Base-by-base conservation (phyloP, 2,797 vertebrate genomes). In the Poliocrania exsul region DNA sequence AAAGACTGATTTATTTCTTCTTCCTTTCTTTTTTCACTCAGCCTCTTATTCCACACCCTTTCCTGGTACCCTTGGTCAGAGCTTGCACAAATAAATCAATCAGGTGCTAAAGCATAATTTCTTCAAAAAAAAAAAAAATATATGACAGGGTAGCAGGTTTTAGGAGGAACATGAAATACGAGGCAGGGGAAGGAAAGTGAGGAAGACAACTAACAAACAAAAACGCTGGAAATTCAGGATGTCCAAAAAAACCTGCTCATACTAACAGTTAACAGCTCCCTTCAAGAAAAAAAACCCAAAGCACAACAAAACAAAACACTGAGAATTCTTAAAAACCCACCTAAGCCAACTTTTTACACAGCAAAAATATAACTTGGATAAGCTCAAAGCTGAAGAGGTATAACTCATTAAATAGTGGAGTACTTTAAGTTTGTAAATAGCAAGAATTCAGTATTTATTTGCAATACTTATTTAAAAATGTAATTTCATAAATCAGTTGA, bases 241-340 rank as follows among this genome's bases (percentile, higher is more conserved):
- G 5, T 15, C 16, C 12, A 58, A 29, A 82, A 57, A 89, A 81
- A 26, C 2, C 18, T 37, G 19, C 16, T 72, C 26, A 57, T 4
- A 35, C 2, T n/a, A 70, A 64, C 6, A 61, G 21, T 0, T 25
- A 64, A 20, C 0, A 35, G 10, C 3, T 25, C 31, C n/a, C 13
- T 73, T 58, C 35, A 69, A 23, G 37, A 84, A 88, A 67, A 16
- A 58, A 40, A 38, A 38, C n/a, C n/a, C n/a, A n/a, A n/a, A n/a
- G n/a, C n/a, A n/a, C n/a, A 37, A 37, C 35, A 37, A 37, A 37
- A 37, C 35, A 37, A 37, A 83, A 47, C 8, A 57, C 0, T 23
- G 5, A 62, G 13, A 78, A 56, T 4, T 31, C 29, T 29, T 20
- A 21, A 50, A 21, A 31, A 4, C 10, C 1, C 5, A 49, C 8